Evolutionary conservation across 1,140 invertebrate species (phyloP), one percentile per base, ranked within the genome.

Genomic region (Sitophilus oryzae): DNA sequence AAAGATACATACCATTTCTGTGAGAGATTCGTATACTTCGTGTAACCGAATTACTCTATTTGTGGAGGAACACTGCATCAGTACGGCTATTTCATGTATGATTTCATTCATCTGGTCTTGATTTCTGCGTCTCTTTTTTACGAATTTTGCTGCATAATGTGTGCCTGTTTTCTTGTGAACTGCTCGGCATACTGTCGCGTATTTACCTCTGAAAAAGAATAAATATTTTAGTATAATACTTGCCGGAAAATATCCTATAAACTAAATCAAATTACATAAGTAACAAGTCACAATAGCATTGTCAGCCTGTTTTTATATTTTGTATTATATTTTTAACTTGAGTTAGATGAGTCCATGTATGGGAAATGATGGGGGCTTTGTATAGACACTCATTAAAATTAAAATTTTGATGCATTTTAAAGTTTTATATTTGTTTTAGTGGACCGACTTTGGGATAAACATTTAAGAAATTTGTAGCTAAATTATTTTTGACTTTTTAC

Each of bases 131-230:
- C 91, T 77, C 73, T 96, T 93, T 71, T 88, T 84, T 59, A 97
- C 88, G 76, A 91, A 94, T 77, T 98, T 98, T 58, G 93, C 95
- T 1, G 95, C 95, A 78, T 89, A 97, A 71, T 91, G 84, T 59
- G 82, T 78, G 20, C 89, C 88, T 6, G 86, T 90, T 54, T 82
- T 80, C 68, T 85, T 82, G 71, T 96, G 88, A n/a, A 82, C 79
- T 63, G 92, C 91, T 73, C 89, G 82, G 59, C 88, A 83, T 41
- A 98, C 94, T 52, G 91, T 85, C 14, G 94, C 95, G 74, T 96
- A 98, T 78, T 97, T 96, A 30, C 95, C 95, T 71, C 93, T 96
- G 78, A 58, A 70, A 71, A 63, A 66, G 64, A 66, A 71, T 58
- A 56, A 40, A 41, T 25, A 41, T n/a, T n/a, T n/a, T n/a, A 38